Conservation (phyloP, 2,888 invertebrate genomes). For the Cephus pygmeus region DNA sequence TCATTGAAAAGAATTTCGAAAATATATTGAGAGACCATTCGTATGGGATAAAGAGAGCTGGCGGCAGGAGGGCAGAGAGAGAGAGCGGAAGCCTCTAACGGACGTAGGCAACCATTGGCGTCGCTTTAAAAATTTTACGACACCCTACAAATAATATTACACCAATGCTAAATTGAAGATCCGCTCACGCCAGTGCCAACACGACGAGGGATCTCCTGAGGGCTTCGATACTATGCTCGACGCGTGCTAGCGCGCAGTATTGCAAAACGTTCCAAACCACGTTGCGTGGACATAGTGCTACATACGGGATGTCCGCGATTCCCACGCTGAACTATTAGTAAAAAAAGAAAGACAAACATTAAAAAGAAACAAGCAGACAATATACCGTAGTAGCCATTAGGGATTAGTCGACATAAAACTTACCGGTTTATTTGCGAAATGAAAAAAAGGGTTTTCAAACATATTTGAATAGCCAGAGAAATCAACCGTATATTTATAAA, state of each 20-base stretch:
- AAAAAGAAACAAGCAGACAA: not conserved
- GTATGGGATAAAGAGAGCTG: conserved; percentile 7
- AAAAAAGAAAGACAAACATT: not conserved
- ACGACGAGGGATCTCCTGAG: conserved; percentile 32
- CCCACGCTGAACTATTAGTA: not conserved
- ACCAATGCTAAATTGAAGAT: conserved; percentile 1
- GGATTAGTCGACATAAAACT: not conserved
- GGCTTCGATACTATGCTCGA: conserved; percentile 26
- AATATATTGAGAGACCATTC: not conserved
- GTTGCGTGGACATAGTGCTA: not conserved
- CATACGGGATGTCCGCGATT: not conserved
- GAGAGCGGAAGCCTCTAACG: conserved; percentile 30
- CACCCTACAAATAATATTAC: not conserved
- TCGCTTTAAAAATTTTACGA: conserved; percentile 7
- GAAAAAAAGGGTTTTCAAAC: not conserved
- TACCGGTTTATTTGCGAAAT: not conserved
- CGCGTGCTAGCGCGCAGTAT: conserved; percentile 18
- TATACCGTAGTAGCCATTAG: not conserved
- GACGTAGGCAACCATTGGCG: conserved; percentile 32
- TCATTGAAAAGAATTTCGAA: not conserved
- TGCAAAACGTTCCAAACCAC: conserved; percentile 17
- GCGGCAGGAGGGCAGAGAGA: conserved; percentile 11
- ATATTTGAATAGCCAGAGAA: not conserved
- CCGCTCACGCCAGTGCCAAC: conserved; percentile 18
- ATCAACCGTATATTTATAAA: not conserved